Conservation (phyloP, 2,113 vertebrate species). For the Cyprinodon brontotheroides region DNA sequence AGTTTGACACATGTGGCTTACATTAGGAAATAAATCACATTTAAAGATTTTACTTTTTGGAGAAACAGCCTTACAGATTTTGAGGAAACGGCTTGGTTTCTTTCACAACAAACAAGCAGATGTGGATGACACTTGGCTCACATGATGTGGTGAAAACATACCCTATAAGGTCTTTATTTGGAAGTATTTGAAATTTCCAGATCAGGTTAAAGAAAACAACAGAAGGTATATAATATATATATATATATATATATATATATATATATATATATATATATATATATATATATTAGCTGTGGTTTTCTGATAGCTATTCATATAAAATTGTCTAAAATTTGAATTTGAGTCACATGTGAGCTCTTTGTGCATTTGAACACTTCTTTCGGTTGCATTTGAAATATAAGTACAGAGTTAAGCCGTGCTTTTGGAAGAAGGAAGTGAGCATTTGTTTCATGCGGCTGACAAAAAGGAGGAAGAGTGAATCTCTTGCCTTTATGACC, state of each 20-base stretch:
- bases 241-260: too few relatives aligned
- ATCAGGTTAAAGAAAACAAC: background rate
- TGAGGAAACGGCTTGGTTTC: background rate
- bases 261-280: background rate
- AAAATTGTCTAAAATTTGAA: background rate
- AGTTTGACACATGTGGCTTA: too few relatives aligned
- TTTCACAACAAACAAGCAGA: background rate
- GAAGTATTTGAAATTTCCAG: background rate
- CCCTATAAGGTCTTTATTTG: too few relatives aligned
- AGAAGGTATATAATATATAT: background rate
- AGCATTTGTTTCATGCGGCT: constrained; percentile 66
- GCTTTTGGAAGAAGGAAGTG: constrained; percentile 54
- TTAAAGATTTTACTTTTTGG: background rate
- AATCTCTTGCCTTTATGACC: constrained; percentile 25
- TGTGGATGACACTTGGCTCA: background rate
- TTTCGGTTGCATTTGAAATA: constrained; percentile 15
- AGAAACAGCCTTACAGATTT: background rate
- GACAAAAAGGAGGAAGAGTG: constrained; percentile 76
- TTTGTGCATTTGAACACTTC: background rate
- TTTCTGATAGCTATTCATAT: background rate
- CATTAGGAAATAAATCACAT: too few relatives aligned
- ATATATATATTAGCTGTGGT: background rate
- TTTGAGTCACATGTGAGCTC: background rate
- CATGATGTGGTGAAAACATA: too few relatives aligned
- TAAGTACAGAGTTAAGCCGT: constrained; percentile 44